Percentiles rank a stretch among this genome's conserved stretches.
Conservation (phyloP, 2,888 invertebrate species). For the Lochmaea capreae region DNA sequence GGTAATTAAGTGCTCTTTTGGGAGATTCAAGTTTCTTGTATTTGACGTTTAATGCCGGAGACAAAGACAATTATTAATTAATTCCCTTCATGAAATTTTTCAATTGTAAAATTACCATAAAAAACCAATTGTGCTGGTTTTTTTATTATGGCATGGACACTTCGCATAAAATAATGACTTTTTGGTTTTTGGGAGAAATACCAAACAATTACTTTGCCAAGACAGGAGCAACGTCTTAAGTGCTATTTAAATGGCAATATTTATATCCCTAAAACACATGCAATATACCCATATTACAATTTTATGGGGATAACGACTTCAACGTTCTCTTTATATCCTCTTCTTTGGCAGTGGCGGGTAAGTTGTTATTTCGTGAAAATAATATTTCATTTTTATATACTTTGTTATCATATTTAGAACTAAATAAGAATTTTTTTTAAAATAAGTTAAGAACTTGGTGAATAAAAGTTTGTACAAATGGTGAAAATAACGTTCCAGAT, state of each 20-base stretch:
- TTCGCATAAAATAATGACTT: not conserved
- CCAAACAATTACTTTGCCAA: not conserved
- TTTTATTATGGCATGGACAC: too few species aligned
- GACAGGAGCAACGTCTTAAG: slow-evolving; percentile 2
- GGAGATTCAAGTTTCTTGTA: not conserved
- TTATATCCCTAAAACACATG: slow-evolving; percentile 16
- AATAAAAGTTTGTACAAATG: too few species aligned
- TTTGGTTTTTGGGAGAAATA: slow-evolving; percentile 1
- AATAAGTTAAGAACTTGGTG: too few species aligned
- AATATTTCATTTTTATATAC: too few species aligned
- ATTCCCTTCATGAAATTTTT: too few species aligned
- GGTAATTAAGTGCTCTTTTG: slow-evolving; percentile 32
- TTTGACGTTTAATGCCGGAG: too few species aligned
- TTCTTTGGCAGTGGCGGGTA: not conserved
- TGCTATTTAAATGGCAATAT: slow-evolving; percentile 9
- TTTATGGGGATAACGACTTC: slow-evolving; percentile 21
- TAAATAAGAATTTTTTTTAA: too few species aligned
- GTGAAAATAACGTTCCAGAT: too few species aligned
- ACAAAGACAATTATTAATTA: too few species aligned
- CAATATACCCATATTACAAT: slow-evolving; percentile 14
- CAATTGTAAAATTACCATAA: too few species aligned
- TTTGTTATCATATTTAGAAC: too few species aligned
- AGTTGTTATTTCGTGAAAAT: not conserved
- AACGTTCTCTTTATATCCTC: slow-evolving; percentile 1
- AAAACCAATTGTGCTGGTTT: too few species aligned